Evolutionary conservation across 2,113 vertebrate species (phyloP).

Genomic region (Azemiops feae): DNA sequence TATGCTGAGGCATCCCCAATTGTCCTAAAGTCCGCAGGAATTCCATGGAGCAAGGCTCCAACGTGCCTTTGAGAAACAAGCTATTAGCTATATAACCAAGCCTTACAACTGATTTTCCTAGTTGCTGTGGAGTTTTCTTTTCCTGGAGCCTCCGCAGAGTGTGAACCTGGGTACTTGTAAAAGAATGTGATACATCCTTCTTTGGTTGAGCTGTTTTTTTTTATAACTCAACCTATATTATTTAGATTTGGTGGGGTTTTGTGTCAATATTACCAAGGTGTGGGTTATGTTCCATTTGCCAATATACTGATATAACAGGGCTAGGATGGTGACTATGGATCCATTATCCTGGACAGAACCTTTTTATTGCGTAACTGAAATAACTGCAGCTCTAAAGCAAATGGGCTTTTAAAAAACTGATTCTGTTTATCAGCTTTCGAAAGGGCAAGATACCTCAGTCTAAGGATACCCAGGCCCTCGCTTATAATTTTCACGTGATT

Average conservation of each 20-base stretch:
- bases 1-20: background rate
- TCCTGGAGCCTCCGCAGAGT: background rate
- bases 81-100: background rate
- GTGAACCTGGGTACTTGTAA: background rate
- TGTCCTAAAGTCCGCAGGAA: background rate
- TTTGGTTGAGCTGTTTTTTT: background rate
- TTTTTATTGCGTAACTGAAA: background rate
- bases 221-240: background rate
- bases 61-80: background rate
- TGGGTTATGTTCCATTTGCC: background rate
- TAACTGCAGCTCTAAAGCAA: background rate
- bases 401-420: background rate
- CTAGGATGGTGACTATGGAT: background rate
- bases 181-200: background rate
- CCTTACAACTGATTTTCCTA: background rate
- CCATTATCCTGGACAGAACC: background rate
- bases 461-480: background rate
- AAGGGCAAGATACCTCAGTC: background rate
- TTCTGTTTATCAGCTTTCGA: background rate
- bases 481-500: background rate
- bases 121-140: background rate
- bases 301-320: background rate
- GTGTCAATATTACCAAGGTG: background rate
- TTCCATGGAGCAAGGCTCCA: background rate
- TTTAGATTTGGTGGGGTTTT: background rate